Conservation (phyloP, 2,888 invertebrate genomes). For the Drosophila sordidula region DNA sequence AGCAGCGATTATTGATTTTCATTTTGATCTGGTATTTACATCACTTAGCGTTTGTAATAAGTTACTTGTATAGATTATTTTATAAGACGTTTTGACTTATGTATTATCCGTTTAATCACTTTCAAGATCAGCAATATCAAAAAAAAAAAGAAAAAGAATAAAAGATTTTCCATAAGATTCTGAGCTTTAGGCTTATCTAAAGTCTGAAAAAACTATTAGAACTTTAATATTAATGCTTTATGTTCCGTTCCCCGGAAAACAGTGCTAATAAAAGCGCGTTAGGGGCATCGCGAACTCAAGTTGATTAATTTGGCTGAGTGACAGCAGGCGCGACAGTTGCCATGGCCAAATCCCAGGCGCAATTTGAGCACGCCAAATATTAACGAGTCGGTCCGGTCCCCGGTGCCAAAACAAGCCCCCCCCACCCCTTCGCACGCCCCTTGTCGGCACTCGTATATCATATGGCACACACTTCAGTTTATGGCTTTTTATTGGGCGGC, state of each 20-base stretch:
- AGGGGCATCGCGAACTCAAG: slow-evolving; percentile 35
- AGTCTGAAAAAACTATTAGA: slow-evolving; percentile 1
- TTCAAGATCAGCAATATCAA: no score
- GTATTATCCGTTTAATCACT: no score
- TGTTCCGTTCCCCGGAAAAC: slow-evolving; percentile 4
- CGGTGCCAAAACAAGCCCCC: background rate
- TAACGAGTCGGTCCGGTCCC: slow-evolving; percentile 44
- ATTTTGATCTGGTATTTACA: no score
- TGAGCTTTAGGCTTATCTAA: background rate
- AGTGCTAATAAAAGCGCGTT: slow-evolving; percentile 31
- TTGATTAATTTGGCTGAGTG: slow-evolving; percentile 73
- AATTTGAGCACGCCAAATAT: slow-evolving; percentile 54
- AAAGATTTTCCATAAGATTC: no score
- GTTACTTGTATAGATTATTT: no score
- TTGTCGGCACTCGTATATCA: slow-evolving; percentile 23
- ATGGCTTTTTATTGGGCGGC: slow-evolving; percentile 55
- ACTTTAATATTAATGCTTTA: slow-evolving; percentile 10
- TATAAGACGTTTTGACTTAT: no score
- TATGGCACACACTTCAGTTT: slow-evolving; percentile 57
- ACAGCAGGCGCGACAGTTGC: slow-evolving; percentile 50
- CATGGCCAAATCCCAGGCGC: slow-evolving; percentile 52
- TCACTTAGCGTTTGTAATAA: no score
- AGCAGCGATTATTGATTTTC: no score
- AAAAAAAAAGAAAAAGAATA: no score
- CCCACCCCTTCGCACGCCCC: background rate